Conservation (phyloP, 2,888 invertebrate genomes). For the Catocala nupta region DNA sequence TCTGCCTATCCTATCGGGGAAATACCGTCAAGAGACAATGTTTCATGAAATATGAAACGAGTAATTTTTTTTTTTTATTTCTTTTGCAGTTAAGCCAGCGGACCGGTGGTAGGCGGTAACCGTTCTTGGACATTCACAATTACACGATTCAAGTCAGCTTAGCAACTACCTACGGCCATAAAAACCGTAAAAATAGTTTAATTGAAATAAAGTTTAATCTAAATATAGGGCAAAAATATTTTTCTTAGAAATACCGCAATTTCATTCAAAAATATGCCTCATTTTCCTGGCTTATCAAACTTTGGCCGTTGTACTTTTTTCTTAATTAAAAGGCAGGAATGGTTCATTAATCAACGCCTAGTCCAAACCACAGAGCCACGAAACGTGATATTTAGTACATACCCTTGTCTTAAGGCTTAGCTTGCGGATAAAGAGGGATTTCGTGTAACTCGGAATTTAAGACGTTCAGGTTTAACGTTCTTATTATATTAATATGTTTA, state of each 20-base stretch:
- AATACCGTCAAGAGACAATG: too few species aligned
- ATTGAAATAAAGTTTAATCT: too few species aligned
- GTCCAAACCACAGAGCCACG: slow-evolving; percentile 36
- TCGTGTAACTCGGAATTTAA: slow-evolving; percentile 31
- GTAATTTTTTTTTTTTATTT: too few species aligned
- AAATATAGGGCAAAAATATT: too few species aligned
- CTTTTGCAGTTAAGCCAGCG: too few species aligned
- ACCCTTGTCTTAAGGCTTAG: slow-evolving; percentile 40
- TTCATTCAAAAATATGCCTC: slow-evolving; percentile 17
- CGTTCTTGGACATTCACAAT: too few species aligned
- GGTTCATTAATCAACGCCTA: slow-evolving; percentile 46
- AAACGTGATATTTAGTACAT: slow-evolving; percentile 44
- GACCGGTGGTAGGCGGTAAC: too few species aligned
- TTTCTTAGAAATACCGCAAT: slow-evolving; percentile 27
- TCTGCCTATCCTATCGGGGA: too few species aligned
- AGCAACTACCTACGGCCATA: too few species aligned
- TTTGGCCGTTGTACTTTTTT: slow-evolving; percentile 15
- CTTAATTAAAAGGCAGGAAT: slow-evolving; percentile 35
- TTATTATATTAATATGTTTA: slow-evolving; percentile 9
- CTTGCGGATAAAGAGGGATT: slow-evolving; percentile 24
- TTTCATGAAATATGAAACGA: too few species aligned
- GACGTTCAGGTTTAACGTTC: slow-evolving; percentile 15
- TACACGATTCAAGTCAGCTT: too few species aligned
- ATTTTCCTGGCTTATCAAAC: slow-evolving; percentile 1
- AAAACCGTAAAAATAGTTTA: too few species aligned